Base-by-base conservation (phyloP, 30 jellyfish, hydroid and myxozoan genomes). In the Cassiopea xamachana region DNA sequence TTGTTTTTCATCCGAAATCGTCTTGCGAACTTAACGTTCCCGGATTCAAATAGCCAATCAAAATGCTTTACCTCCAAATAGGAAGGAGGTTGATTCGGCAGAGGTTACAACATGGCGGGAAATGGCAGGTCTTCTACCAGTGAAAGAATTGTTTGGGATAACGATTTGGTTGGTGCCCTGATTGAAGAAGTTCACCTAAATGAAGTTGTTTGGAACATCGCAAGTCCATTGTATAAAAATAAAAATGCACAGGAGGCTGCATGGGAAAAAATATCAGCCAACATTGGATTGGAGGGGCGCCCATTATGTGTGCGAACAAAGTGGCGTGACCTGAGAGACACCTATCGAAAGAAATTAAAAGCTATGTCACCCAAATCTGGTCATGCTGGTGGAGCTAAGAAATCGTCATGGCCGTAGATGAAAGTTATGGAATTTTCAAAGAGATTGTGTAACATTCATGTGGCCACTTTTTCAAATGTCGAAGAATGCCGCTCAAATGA, bases 301-400 rank as follows among this genome's bases (percentile, higher is more conserved):
- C 82, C 90, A n/a, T 19, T 43, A 2, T 64, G 81, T 64, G 90
- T 46, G 16, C 39, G 61, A 64, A 50, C 81, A 61, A 80, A 80
- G 64, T 80, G 89, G 89, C 79, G 89, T 75, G 89, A 69, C 55
- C 79, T 80, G 58, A 59, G 89, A 55, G 89, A 80, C 89, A 80
- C 90, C 15, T 61, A 60, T 62, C 69, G 81, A 62, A 61, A 61
- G 48, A 84, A 69, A 51, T 14, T 73, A 1, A 84, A 50, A 48
- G 81, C 83, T 13, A 46, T 16, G 27, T 12, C 69, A 1, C 77
- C 87, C 60, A 71, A 71, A 69, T 84, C 87, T 48, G 92, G 92
- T 70, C 87, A 84, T 71, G 92, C 77, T 48, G 87, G 92, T 48
- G 92, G 92, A 10, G 73, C 77, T 9, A 84, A 71, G 59, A 47